Conservation (phyloP, 2,113 vertebrate genomes). For the Microtus ochrogaster region DNA sequence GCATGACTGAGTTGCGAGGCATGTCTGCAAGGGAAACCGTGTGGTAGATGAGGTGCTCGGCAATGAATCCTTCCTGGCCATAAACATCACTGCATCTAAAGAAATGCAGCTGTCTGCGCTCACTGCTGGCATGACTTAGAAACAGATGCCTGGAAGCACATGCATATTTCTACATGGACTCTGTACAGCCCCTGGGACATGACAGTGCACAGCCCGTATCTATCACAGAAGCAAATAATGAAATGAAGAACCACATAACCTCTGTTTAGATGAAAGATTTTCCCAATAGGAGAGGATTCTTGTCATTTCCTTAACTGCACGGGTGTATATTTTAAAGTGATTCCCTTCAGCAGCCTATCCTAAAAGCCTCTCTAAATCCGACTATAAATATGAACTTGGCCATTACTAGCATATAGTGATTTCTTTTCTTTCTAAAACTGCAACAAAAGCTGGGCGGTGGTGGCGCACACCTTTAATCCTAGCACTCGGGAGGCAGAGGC, state of each 20-base stretch:
- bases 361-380: background rate
- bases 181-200: background rate
- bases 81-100: slow-evolving; percentile 70
- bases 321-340: background rate
- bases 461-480: too few relatives aligned
- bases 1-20: slow-evolving; percentile 78
- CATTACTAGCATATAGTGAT: slow-evolving; percentile 5
- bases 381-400: slow-evolving; percentile 23
- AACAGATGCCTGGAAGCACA: background rate
- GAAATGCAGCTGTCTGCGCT: slow-evolving; percentile 75
- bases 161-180: background rate
- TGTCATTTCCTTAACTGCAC: background rate
- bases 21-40: slow-evolving; percentile 55
- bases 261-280: background rate
- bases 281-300: background rate
- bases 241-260: background rate
- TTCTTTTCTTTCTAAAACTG: background rate
- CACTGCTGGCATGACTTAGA: slow-evolving; percentile 7
- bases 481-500: too few relatives aligned
- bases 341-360: background rate
- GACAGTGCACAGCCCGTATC: background rate
- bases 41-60: slow-evolving; percentile 50
- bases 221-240: slow-evolving; percentile 13
- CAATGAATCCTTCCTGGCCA: slow-evolving; percentile 50
- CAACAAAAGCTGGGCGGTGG: too few relatives aligned